Evolutionary conservation across 2,888 invertebrate genomes (phyloP).

Genomic region (Brachycybe producta): DNA sequence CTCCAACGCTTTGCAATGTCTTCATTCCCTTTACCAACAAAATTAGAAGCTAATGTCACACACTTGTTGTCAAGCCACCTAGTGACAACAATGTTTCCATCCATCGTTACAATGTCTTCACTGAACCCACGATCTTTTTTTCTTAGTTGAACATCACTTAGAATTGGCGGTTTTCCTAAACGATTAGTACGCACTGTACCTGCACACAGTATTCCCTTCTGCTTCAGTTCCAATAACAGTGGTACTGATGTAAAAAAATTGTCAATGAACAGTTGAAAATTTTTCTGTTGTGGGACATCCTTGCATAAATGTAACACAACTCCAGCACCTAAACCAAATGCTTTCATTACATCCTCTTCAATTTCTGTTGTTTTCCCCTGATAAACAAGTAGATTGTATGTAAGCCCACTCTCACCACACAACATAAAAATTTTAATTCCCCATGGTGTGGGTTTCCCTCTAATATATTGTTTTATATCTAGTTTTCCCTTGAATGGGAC

Average conservation of each 20-base stretch:
- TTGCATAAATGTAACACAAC: conserved; percentile 20
- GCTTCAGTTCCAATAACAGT: neutral
- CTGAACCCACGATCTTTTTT: neutral
- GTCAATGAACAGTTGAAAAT: conserved; percentile 20
- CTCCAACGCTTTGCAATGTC: conserved; percentile 24
- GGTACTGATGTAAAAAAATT: conserved; percentile 22
- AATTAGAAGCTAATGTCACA: conserved; percentile 22
- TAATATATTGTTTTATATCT: too few species aligned
- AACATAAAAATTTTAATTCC: too few species aligned
- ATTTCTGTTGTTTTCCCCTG: conserved; percentile 30
- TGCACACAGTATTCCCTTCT: neutral
- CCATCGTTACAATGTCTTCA: neutral
- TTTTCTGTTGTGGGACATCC: neutral
- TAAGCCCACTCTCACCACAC: conserved; percentile 24
- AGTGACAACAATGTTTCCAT: neutral
- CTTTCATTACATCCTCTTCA: conserved; percentile 17
- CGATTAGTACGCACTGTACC: conserved; percentile 8
- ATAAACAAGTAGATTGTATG: conserved; percentile 27
- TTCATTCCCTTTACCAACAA: conserved; percentile 24
- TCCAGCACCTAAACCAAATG: conserved; percentile 23
- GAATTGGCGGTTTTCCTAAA: neutral
- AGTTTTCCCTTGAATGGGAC: too few species aligned
- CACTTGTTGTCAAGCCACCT: conserved; percentile 11
- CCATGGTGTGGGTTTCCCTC: too few species aligned
- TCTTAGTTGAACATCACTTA: neutral